Evolutionary conservation across 2,888 invertebrate genomes (phyloP).

Genomic region (Callyntrura sp.): DNA sequence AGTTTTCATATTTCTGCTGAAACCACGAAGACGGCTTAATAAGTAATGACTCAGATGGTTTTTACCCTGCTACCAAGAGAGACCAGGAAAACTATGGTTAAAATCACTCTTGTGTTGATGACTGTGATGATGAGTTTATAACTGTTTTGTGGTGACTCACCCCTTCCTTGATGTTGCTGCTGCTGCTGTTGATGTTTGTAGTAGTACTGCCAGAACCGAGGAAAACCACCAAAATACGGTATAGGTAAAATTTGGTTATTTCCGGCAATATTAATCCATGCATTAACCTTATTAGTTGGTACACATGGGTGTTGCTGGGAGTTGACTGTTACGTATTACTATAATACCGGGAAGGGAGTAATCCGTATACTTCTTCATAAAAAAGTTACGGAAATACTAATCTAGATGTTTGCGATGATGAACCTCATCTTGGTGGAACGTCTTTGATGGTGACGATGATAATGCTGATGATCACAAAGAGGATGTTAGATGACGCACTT

Average conservation of each 20-base stretch:
- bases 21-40: background rate
- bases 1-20: conserved; percentile 31
- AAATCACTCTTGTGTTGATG: conserved; percentile 62
- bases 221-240: conserved; percentile 14
- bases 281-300: conserved; percentile 32
- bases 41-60: conserved; percentile 57
- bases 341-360: background rate
- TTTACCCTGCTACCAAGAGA: background rate
- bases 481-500: conserved; percentile 64
- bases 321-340: background rate
- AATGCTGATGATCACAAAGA: conserved; percentile 37
- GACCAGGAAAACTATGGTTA: conserved; percentile 29
- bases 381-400: conserved; percentile 2
- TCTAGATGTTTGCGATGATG: background rate
- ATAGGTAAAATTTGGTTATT: conserved; percentile 57
- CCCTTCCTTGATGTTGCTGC: background rate
- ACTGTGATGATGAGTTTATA: conserved; percentile 68
- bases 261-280: conserved; percentile 54
- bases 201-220: background rate
- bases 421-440: conserved; percentile 55
- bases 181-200: background rate
- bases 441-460: conserved; percentile 62
- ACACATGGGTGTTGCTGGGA: background rate
- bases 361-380: conserved; percentile 22
- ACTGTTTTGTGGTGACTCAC: conserved; percentile 29